Percentiles rank a stretch among this genome's conserved stretches.
These are phyloP conservation scores for Meriones unguiculatus DNA, from an alignment of 2,113 vertebrate genomes.

Conservation along the genomic window DNA sequence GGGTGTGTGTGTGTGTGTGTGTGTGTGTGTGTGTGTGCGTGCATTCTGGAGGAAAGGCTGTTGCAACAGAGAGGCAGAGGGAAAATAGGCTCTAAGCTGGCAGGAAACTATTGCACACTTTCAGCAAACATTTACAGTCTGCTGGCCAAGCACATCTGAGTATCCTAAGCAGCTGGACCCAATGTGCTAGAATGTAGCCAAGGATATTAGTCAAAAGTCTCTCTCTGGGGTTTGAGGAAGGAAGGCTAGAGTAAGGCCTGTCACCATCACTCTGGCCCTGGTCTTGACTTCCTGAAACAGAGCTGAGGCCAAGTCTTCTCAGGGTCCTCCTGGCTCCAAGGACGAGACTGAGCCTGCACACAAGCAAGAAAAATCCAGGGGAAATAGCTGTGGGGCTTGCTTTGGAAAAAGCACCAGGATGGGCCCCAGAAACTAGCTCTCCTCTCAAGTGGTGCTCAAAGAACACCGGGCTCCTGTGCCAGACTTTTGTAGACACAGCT, in stretches of 20 bases:
- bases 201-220: background rate
- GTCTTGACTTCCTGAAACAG: background rate
- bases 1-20: background rate
- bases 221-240: background rate
- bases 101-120: background rate
- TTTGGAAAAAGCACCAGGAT: background rate
- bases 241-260: background rate
- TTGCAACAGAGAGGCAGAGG: background rate
- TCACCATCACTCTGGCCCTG: background rate
- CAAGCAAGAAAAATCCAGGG: background rate
- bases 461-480: background rate
- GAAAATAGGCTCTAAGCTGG: background rate
- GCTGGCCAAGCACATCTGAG: background rate
- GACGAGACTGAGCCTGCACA: background rate
- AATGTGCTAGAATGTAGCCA: background rate
- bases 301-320: background rate
- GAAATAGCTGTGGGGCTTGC: background rate
- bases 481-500: slow-evolving; percentile 47
- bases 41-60: background rate
- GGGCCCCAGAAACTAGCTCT: background rate
- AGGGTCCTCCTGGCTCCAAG: background rate
- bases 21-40: background rate
- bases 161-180: slow-evolving; percentile 9
- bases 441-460: background rate
- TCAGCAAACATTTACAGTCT: background rate